phyloP scores from a whole-genome alignment of 1,140 invertebrate species.

The Spodoptera frugiperda region DNA sequence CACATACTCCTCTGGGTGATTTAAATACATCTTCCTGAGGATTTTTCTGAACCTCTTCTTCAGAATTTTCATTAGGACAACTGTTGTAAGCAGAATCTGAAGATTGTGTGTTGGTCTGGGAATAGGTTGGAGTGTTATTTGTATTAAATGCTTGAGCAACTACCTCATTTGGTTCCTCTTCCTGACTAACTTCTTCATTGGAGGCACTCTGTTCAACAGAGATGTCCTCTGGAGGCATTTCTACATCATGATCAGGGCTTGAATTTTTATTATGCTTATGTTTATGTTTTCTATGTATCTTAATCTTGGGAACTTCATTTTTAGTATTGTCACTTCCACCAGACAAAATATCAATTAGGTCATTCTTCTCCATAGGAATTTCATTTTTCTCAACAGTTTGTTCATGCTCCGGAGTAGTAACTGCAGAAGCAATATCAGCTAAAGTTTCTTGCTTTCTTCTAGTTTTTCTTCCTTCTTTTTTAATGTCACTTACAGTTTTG shows the following conservation, averaged over 20 bases:
- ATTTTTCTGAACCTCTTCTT: constrained; percentile 75
- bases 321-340: constrained; percentile 49
- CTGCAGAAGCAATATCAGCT: constrained; percentile 49
- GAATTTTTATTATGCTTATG: constrained; percentile 71
- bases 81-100: constrained; percentile 81
- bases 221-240: constrained; percentile 52
- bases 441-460: constrained; percentile 70
- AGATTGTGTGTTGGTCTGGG: constrained; percentile 70
- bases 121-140: constrained; percentile 62
- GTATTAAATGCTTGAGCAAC: constrained; percentile 52
- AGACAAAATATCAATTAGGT: constrained; percentile 75
- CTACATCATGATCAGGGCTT: constrained; percentile 59
- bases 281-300: constrained; percentile 74
- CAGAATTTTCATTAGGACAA: constrained; percentile 78
- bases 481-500: constrained; percentile 77
- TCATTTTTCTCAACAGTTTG: constrained; percentile 60
- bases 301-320: constrained; percentile 62
- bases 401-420: constrained; percentile 59
- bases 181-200: constrained; percentile 58
- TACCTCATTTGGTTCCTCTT: constrained; percentile 60
- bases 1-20: constrained; percentile 74
- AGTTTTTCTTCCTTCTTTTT: constrained; percentile 74
- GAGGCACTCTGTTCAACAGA: constrained; percentile 55
- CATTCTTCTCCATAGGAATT: constrained; percentile 70
- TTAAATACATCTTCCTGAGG: constrained; percentile 80